Base-by-base conservation (phyloP, 2,797 vertebrate species). In the Sebastes itinus region DNA sequence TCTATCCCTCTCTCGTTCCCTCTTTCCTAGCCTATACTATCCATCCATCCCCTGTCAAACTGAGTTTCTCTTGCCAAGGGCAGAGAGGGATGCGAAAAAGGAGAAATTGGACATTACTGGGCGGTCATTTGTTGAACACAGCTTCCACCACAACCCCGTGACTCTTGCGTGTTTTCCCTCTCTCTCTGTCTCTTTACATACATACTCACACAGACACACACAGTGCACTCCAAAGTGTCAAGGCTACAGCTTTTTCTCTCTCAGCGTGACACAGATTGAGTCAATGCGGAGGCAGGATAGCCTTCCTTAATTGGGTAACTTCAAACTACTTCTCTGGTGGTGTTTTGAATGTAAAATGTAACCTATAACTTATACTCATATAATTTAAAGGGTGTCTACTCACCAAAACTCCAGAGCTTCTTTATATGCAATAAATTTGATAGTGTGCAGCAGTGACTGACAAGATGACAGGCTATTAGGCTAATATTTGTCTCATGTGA, bases 31-130 rank as follows among this genome's bases (percentile, higher is more conserved):
- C 52, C 52, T 22, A n/a, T 63, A 59, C 72, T 22, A 78, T 88
- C 83, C 72, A 85, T 85, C 80, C 69, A 82, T 68, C 35, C 35
- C 56, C 52, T 86, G 82, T 87, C 87, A 85, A 83, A 81, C 25
- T 46, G 10, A 33, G 11, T 75, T 77, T 82, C 59, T 80, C 38
- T 49, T 69, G 77, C 86, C 72, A 64, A 79, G 76, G 73, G 72
- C 83, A 78, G 54, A 66, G 32, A 72, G 58, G 56, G 23, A 81
- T 46, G 35, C 2, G 76, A 66, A 33, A 63, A 58, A 61, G 14
- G 23, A 82, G 68, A 65, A 63, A 46, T 65, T 22, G 10, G 55
- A 6, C n/a, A 6, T 81, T 77, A 69, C 54, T 23, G 42, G 68
- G 52, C 59, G 84, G 55, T 81, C 20, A 28, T 73, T 25, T 2